Base-by-base conservation (phyloP, 2,113 vertebrate species). In the Pygoscelis adeliae region DNA sequence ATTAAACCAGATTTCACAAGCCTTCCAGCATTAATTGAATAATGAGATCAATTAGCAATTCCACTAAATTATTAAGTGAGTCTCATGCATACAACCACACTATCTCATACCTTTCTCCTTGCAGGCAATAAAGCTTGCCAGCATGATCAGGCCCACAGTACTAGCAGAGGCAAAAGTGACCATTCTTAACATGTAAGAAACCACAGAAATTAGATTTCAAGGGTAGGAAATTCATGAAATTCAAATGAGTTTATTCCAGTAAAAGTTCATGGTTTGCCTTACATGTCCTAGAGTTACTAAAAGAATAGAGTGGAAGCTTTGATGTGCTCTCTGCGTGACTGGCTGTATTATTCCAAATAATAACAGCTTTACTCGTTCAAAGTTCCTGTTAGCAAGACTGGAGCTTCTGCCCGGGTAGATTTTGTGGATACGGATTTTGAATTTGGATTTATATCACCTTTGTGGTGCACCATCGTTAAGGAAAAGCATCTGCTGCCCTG, bases 31-130 rank as follows among this genome's bases (percentile, higher is more conserved):
- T 96, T 96, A 97, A 94, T 71, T 93, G 55, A 97, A 90, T 97
- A 91, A 66, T 95, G 87, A 97, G 52, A 91, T 95, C 83, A 96
- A 86, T 95, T 97, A 96, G 55, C 50, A 96, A 85, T 97, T 95
- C 7, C 47, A 84, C 81, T 93, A 77, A 90, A 95, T 96, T 85
- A 96, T 92, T 93, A 96, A 96, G 61, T 38, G 66, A 93, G 11
- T 46, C 40, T 87, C 53, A 49, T 16, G 7, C 27, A 90, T 69
- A 56, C n/a, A 93, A 88, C 44, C 36, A 50, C 40, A 82, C 83
- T 81, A 85, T 47, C 46, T 97, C 62, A 65, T 56, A 42, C 50
- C 23, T 95, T 88, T 38, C 49, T 95, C 38, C 38, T 74, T 65
- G 49, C 34, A 90, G 55, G 26, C 55, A 87, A 22, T 47, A 52